Evolutionary conservation across 2,797 vertebrate species (phyloP).

Genomic region (Crossoptilon crossoptilon): DNA sequence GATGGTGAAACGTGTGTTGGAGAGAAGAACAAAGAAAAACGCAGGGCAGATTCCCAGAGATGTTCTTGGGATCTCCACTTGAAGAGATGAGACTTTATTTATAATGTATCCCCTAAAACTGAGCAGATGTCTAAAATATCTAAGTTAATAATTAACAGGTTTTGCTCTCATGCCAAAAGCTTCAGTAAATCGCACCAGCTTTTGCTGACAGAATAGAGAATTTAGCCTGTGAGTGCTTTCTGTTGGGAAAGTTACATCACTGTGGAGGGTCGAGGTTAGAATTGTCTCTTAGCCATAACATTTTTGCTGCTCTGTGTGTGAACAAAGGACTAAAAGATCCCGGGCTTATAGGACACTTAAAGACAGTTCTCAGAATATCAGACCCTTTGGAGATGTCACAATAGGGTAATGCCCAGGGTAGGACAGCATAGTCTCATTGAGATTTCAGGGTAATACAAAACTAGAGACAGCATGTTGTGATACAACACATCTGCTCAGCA

Average conservation of each 20-base stretch:
- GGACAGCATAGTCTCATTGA: neutral
- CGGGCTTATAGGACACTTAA: neutral
- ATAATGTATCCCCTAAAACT: slow-evolving; percentile 22
- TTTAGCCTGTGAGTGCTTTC: neutral
- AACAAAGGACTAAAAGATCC: neutral
- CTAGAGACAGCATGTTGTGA: neutral
- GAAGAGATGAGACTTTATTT: slow-evolving; percentile 54
- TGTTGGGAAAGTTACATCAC: neutral
- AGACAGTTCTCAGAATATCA: neutral
- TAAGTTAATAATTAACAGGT: slow-evolving; percentile 56
- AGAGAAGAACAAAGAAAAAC: slow-evolving; percentile 27
- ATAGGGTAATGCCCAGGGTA: neutral
- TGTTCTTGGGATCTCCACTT: slow-evolving; percentile 32
- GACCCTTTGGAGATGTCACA: neutral
- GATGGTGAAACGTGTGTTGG: slow-evolving; percentile 30
- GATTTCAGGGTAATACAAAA: neutral
- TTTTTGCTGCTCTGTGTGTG: neutral
- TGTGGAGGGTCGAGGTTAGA: neutral
- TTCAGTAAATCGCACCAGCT: slow-evolving; percentile 15
- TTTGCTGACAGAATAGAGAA: neutral
- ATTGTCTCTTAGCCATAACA: neutral
- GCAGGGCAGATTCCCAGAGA: slow-evolving; percentile 15
- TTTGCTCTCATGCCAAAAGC: neutral
- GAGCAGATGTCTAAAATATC: slow-evolving; percentile 41
- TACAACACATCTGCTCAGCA: slow-evolving; percentile 11